phyloP scores from a whole-genome alignment of 1,140 invertebrate genomes.

The Drosophila sulfurigaster region DNA sequence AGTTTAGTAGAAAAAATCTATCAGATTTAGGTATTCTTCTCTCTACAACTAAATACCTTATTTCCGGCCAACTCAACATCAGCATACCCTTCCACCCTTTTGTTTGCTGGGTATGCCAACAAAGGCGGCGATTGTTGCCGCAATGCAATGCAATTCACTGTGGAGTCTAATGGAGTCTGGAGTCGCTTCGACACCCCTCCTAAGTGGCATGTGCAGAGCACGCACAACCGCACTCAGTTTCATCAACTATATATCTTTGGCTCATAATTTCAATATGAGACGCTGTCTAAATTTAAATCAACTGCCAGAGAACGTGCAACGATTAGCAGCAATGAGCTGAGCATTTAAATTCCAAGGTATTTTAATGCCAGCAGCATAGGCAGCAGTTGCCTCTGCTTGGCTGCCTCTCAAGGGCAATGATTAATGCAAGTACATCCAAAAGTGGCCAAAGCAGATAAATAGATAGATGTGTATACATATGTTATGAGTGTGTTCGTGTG shows the following conservation, averaged over 20 bases:
- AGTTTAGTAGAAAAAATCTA: too few relatives aligned
- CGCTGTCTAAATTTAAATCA: constrained; percentile 76
- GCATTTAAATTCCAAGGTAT: constrained; percentile 68
- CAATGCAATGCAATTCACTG: background rate
- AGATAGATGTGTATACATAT: too few relatives aligned
- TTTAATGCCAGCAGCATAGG: constrained; percentile 36
- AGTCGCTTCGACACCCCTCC: constrained; percentile 58
- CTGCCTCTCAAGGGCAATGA: constrained; percentile 70
- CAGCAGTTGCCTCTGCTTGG: too few relatives aligned
- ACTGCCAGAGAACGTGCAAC: constrained; percentile 40
- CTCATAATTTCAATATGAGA: constrained; percentile 58
- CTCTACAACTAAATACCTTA: too few relatives aligned
- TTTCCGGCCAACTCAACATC: too few relatives aligned
- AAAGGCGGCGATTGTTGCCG: constrained; percentile 6
- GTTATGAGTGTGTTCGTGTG: background rate
- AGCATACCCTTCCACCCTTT: too few relatives aligned
- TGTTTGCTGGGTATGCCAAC: too few relatives aligned
- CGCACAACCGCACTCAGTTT: background rate
- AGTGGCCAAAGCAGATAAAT: background rate
- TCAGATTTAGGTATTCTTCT: too few relatives aligned
- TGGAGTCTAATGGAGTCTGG: constrained; percentile 29
- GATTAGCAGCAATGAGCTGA: constrained; percentile 77
- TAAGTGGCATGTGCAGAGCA: constrained; percentile 60
- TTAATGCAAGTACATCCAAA: constrained; percentile 52
- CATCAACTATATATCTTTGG: background rate